phyloP scores from a whole-genome alignment of 1,140 invertebrate genomes.

The Aphelenchoides avenae region DNA sequence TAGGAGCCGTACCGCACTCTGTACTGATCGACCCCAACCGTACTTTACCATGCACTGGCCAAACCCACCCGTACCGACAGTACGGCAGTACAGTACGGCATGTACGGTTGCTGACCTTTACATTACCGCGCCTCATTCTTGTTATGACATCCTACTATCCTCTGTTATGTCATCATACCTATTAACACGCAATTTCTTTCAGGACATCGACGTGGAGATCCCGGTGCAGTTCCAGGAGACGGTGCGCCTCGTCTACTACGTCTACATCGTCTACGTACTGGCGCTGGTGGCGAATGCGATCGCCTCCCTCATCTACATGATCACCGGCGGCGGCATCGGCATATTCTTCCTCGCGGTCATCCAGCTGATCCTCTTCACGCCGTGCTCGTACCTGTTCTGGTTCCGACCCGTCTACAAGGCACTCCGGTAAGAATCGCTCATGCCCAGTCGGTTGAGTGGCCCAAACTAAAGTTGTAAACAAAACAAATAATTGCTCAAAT shows the following conservation, averaged over 20 bases:
- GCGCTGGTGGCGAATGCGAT: slow-evolving; percentile 80
- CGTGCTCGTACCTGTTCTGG: slow-evolving; percentile 97
- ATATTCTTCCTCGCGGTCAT: slow-evolving; percentile 83
- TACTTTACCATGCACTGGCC: no score
- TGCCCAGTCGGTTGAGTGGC: no score
- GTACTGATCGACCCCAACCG: no score
- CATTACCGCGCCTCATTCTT: no score
- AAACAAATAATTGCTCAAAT: neutral
- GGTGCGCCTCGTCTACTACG: slow-evolving; percentile 85
- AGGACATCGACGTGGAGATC: slow-evolving; percentile 97
- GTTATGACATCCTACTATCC: no score
- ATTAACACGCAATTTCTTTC: slow-evolving; percentile 9
- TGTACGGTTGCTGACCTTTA: no score
- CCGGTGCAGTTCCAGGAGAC: slow-evolving; percentile 92
- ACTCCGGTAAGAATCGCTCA: slow-evolving; percentile 68
- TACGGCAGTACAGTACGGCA: no score
- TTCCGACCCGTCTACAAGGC: slow-evolving; percentile 80
- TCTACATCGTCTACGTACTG: slow-evolving; percentile 86
- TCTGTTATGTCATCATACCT: no score
- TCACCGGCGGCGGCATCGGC: slow-evolving; percentile 67
- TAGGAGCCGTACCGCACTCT: no score
- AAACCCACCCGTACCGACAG: no score
- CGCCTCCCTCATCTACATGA: slow-evolving; percentile 70
- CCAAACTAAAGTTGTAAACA: no score
- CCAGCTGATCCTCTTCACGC: slow-evolving; percentile 84